A percentile compares a stretch with the other conserved stretches of the same genome.
Conservation (phyloP, 1,140 invertebrate species). For the Pachypsylla venusta region DNA sequence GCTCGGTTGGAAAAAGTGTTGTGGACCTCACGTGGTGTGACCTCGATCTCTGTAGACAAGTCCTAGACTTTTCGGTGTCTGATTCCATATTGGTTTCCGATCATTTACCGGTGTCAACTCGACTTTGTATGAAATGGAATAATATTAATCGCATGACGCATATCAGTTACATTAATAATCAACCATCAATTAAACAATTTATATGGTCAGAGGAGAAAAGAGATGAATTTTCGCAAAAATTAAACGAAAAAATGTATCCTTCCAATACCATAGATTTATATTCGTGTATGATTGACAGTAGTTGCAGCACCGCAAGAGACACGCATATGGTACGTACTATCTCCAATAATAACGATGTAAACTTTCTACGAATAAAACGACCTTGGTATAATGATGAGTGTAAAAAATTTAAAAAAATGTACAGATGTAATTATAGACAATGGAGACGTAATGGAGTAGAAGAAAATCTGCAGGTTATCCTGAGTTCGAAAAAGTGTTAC, state of each 20-base stretch:
- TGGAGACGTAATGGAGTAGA: background rate
- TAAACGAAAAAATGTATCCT: background rate
- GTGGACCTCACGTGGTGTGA: conserved; percentile 9
- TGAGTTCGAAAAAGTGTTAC: background rate
- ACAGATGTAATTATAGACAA: too few species aligned
- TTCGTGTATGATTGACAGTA: too few species aligned
- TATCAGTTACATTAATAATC: background rate
- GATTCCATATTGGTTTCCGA: background rate
- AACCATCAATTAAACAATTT: background rate
- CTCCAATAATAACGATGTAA: too few species aligned
- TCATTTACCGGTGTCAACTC: background rate
- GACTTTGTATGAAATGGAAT: background rate
- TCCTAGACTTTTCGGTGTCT: background rate
- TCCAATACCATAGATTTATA: background rate
- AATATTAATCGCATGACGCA: background rate
- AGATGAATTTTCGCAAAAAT: background rate
- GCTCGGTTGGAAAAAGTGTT: background rate
- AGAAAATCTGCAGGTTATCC: background rate
- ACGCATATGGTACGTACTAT: too few species aligned
- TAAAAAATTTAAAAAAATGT: background rate
- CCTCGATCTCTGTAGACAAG: background rate
- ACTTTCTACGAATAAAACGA: too few species aligned
- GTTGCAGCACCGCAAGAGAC: too few species aligned
- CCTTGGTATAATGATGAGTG: background rate
- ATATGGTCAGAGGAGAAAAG: background rate